Conservation (phyloP, 35 echinoderm and acorn worm species). For the Strongylocentrotus purpuratus region DNA sequence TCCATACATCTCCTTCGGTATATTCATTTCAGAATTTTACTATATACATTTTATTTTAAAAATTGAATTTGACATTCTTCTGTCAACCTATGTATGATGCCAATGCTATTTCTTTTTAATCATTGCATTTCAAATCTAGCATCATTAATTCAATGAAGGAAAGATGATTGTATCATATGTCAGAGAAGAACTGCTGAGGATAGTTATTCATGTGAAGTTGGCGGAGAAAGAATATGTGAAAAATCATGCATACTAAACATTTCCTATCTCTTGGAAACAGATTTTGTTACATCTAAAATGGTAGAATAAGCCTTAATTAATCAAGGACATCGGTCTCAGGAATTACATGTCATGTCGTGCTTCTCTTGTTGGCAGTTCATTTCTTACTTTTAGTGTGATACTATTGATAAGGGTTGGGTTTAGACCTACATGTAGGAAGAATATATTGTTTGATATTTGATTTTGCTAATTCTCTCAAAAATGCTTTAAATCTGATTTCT, state of each 20-base stretch:
- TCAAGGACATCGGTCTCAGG: not conserved
- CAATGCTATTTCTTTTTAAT: not conserved
- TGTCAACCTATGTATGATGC: not conserved
- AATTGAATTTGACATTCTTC: not conserved
- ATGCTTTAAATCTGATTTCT: not conserved
- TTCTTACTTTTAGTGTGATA: not conserved
- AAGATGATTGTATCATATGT: not conserved
- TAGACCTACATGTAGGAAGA: not conserved
- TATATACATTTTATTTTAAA: not conserved
- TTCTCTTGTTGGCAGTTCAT: not conserved
- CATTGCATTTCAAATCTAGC: not conserved
- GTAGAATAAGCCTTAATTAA: not conserved
- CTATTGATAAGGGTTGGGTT: not conserved
- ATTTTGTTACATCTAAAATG: not conserved
- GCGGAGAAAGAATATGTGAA: not conserved
- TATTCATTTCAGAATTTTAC: not conserved
- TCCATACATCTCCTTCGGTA: not conserved
- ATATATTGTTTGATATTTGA: not conserved
- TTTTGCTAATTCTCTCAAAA: not conserved
- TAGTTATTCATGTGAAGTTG: too few species aligned
- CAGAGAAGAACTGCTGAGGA: not conserved
- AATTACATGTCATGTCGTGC: not conserved
- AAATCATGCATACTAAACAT: not conserved
- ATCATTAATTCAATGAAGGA: not conserved
- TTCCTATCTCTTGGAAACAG: not conserved